Percentiles rank a stretch among this genome's conserved stretches.
Evolutionary conservation across 2,797 vertebrate genomes (phyloP).

Genomic region (Sebastes hubbsi): DNA sequence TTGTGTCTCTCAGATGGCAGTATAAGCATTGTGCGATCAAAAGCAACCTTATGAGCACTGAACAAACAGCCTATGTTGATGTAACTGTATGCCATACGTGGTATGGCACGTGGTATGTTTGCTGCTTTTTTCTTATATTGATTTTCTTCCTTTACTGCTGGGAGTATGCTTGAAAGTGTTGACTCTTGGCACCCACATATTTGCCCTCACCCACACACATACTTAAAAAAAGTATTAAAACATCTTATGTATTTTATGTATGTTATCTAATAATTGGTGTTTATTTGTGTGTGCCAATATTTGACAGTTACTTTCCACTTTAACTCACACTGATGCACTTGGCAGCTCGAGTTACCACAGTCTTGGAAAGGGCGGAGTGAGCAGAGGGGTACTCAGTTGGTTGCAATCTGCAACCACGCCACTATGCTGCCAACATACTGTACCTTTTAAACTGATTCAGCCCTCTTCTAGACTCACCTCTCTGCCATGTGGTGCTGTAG

Average conservation of each 20-base stretch:
- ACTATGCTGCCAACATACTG: not conserved
- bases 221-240: not conserved
- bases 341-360: no score
- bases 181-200: slow-evolving; percentile 33
- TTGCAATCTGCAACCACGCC: no score
- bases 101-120: slow-evolving; percentile 8
- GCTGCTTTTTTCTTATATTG: slow-evolving; percentile 23
- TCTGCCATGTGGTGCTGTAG: slow-evolving; percentile 73
- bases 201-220: slow-evolving; percentile 14
- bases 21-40: not conserved
- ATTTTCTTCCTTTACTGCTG: slow-evolving; percentile 41
- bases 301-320: not conserved
- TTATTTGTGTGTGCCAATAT: not conserved
- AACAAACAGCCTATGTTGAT: slow-evolving; percentile 21
- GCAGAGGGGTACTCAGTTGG: no score
- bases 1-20: not conserved
- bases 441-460: not conserved
- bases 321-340: not conserved
- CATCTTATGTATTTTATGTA: not conserved
- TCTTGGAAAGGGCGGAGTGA: no score
- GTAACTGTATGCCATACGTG: slow-evolving; percentile 5
- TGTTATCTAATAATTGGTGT: not conserved
- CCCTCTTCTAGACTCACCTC: slow-evolving; percentile 67
- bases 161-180: slow-evolving; percentile 22
- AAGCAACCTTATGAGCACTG: not conserved